phyloP scores from a whole-genome alignment of 2,113 vertebrate genomes.

The Zingel zingel region DNA sequence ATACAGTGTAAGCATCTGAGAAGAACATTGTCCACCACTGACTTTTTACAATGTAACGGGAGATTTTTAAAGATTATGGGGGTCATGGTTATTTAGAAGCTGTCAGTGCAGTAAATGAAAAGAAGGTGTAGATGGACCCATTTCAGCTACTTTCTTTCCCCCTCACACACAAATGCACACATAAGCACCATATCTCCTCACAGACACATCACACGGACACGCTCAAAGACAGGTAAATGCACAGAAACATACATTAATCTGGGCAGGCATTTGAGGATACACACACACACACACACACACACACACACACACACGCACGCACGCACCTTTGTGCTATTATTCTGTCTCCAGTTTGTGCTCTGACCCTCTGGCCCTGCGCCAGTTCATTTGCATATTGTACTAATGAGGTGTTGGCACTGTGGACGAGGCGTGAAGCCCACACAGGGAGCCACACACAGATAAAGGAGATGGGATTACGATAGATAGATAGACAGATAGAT shows the following conservation, averaged over 20 bases:
- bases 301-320: conserved; percentile 54
- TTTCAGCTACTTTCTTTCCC: conserved; percentile 6
- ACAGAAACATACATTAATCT: conserved; percentile 21
- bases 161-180: conserved; percentile 11
- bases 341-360: conserved; percentile 94
- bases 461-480: conserved; percentile 49
- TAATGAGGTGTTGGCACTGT: conserved; percentile 85
- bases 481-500: conserved; percentile 39
- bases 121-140: conserved; percentile 30
- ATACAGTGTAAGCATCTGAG: conserved; percentile 23
- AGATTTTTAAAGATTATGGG: conserved; percentile 13
- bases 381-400: conserved; percentile 92
- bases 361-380: conserved; percentile 93
- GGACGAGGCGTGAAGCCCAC: conserved; percentile 67
- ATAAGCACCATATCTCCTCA: neutral
- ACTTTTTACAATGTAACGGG: conserved; percentile 25
- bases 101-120: conserved; percentile 29
- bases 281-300: conserved; percentile 40
- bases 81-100: conserved; percentile 46
- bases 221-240: conserved; percentile 21
- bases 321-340: conserved; percentile 91
- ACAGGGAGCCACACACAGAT: conserved; percentile 62
- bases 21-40: conserved; percentile 14
- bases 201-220: conserved; percentile 14
- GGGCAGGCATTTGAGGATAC: conserved; percentile 35